Percentiles rank a stretch among this genome's conserved stretches.
phyloP scores from a whole-genome alignment of 2,797 vertebrate species.

The Anguilla megastoma region DNA sequence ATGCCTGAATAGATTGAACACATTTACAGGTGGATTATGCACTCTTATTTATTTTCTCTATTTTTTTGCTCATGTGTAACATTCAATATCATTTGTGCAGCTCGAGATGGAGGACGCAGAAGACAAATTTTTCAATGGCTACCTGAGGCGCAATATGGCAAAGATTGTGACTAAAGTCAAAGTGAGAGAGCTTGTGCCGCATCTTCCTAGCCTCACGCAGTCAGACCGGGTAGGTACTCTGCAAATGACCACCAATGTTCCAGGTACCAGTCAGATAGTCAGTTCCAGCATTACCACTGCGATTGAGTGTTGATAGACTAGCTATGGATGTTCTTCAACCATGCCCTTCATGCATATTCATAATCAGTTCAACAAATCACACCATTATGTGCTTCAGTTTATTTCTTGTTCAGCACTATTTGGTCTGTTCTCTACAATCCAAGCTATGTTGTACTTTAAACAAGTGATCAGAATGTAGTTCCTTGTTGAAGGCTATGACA shows the following conservation, averaged over 20 bases:
- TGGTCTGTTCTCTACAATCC: not conserved
- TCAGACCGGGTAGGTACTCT: constrained; percentile 66
- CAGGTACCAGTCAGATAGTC: not conserved
- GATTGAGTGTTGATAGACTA: not conserved
- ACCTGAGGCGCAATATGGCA: constrained; percentile 61
- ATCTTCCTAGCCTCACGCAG: constrained; percentile 68
- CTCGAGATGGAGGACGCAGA: not conserved
- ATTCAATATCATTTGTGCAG: not conserved
- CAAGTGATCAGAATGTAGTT: not conserved
- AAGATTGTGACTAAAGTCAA: constrained; percentile 57
- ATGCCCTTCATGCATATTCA: too few relatives aligned
- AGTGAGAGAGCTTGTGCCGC: constrained; percentile 58
- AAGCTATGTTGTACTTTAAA: not conserved
- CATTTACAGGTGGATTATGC: not conserved
- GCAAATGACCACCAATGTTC: not conserved
- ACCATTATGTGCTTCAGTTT: too few relatives aligned
- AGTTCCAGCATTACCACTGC: not conserved
- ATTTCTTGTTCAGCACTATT: not conserved
- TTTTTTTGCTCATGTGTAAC: not conserved
- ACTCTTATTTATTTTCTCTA: not conserved
- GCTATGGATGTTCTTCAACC: not conserved
- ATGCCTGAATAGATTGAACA: not conserved
- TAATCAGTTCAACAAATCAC: too few relatives aligned
- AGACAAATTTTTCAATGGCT: constrained; percentile 66
- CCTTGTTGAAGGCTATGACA: not conserved